These are phyloP conservation scores for Lottia scabra DNA, from an alignment of 2,888 invertebrate species.

Conservation along the genomic window DNA sequence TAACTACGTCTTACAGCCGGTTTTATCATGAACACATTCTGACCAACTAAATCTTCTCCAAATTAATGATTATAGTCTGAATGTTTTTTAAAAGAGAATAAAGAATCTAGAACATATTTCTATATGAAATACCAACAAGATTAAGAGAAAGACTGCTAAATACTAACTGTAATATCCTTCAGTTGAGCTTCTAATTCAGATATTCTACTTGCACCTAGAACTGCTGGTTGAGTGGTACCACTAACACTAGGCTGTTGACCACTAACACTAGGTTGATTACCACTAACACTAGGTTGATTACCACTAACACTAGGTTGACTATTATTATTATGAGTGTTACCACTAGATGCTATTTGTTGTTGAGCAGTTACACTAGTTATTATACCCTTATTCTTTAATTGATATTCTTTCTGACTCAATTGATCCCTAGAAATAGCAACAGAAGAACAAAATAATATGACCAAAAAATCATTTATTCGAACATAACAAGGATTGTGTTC, in stretches of 20 bases:
- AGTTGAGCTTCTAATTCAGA: constrained; percentile 57
- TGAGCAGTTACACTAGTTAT: constrained; percentile 57
- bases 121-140: neutral
- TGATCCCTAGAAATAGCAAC: constrained; percentile 39
- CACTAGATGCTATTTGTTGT: constrained; percentile 53
- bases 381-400: constrained; percentile 54
- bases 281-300: no score
- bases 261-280: no score
- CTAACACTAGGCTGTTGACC: no score
- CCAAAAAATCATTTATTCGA: no score
- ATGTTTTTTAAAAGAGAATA: no score
- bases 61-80: no score
- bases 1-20: no score
- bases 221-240: constrained; percentile 19
- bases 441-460: no score
- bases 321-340: constrained; percentile 31
- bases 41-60: no score
- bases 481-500: no score
- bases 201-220: constrained; percentile 51
- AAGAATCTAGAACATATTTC: no score
- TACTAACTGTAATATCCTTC: constrained; percentile 55
- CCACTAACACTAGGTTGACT: neutral
- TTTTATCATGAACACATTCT: no score
- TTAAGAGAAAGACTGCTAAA: neutral
- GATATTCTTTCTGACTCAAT: constrained; percentile 55